phyloP scores from a whole-genome alignment of 2,888 invertebrate species.

The Drosophila mercatorum region DNA sequence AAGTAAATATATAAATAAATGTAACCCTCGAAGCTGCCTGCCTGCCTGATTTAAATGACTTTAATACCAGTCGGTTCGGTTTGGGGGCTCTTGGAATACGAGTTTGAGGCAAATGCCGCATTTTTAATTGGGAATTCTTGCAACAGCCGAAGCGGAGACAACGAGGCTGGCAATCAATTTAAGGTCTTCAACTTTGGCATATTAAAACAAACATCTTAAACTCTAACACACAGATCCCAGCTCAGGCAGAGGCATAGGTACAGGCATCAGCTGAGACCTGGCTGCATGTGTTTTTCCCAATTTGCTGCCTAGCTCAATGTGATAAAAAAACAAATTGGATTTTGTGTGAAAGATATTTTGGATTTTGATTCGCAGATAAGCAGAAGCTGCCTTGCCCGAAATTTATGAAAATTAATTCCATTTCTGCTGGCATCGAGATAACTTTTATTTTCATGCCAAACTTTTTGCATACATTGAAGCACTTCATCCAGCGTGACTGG shows the following conservation, averaged over 20 bases:
- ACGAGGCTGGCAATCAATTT: constrained; percentile 18
- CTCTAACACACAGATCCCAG: constrained; percentile 5
- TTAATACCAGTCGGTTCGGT: constrained; percentile 66
- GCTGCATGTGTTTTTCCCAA: constrained; percentile 18
- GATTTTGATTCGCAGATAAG: constrained; percentile 20
- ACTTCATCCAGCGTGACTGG: neutral
- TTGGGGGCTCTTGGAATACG: constrained; percentile 8
- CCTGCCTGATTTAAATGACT: constrained; percentile 51
- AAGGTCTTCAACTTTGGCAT: constrained; percentile 44
- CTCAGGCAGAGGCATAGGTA: neutral
- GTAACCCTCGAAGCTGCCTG: constrained; percentile 41
- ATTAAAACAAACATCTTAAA: constrained; percentile 29
- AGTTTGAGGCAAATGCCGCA: constrained; percentile 37
- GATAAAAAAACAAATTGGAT: constrained; percentile 15
- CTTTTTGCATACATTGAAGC: constrained; percentile 8
- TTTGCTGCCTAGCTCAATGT: constrained; percentile 12
- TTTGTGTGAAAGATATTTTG: constrained; percentile 8
- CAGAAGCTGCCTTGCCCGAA: neutral
- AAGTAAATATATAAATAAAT: constrained; percentile 10
- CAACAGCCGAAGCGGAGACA: constrained; percentile 19
- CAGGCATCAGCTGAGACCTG: neutral
- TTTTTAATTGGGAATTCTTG: constrained; percentile 41
- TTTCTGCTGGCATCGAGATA: constrained; percentile 10
- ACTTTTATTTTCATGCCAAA: neutral
- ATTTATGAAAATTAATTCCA: constrained; percentile 5